A percentile compares a stretch with the other conserved stretches of the same genome.
These are phyloP conservation scores for Pseudopodoces humilis DNA, from an alignment of 2,113 vertebrate species.

Conservation along the genomic window DNA sequence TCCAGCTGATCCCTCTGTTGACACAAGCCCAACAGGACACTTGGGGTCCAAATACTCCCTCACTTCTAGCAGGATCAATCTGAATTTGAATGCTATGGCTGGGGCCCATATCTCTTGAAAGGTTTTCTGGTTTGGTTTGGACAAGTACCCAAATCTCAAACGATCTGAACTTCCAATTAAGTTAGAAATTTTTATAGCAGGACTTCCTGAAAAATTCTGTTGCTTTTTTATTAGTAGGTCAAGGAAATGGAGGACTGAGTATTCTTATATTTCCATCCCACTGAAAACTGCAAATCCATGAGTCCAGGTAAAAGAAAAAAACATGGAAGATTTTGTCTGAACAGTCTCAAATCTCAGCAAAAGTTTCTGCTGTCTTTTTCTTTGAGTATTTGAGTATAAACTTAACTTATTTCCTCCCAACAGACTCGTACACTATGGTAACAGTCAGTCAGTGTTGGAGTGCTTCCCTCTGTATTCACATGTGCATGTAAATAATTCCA, in stretches of 20 bases:
- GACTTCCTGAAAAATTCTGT: neutral
- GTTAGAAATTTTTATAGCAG: slow-evolving; percentile 1
- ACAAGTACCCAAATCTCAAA: neutral
- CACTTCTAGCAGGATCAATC: neutral
- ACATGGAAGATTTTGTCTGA: neutral
- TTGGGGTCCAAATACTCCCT: neutral
- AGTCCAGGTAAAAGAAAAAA: neutral
- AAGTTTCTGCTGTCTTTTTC: neutral
- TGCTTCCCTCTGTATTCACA: neutral
- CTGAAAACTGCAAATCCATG: neutral
- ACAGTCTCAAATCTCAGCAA: neutral
- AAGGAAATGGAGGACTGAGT: neutral
- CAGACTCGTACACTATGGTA: neutral
- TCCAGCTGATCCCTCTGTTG: neutral
- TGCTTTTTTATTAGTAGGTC: neutral
- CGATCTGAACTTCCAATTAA: neutral
- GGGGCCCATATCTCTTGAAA: neutral
- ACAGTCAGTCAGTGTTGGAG: neutral
- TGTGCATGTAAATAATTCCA: slow-evolving; percentile 20
- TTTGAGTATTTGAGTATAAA: neutral
- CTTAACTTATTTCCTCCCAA: slow-evolving; percentile 3
- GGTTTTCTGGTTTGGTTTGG: neutral
- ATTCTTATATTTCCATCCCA: neutral
- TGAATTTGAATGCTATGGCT: neutral
- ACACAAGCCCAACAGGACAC: neutral